Conservation (phyloP, 2,888 invertebrate genomes). For the Gibbula magus region DNA sequence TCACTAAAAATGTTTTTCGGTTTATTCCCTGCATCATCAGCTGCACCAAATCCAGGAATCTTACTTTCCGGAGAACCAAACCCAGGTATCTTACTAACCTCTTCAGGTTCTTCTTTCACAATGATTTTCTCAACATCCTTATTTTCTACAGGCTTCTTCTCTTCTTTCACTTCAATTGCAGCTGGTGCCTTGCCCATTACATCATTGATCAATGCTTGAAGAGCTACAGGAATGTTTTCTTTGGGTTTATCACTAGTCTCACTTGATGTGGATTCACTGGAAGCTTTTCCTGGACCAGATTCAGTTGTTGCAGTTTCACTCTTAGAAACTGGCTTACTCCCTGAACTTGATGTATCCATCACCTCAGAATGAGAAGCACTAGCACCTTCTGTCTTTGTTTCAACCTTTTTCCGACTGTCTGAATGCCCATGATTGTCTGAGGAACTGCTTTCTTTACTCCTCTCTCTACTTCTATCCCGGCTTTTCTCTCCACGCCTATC, state of each 20-base stretch:
- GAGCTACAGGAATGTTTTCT: constrained; percentile 37
- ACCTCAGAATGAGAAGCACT: too few relatives aligned
- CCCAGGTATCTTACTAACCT: constrained; percentile 30
- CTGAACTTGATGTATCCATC: background rate
- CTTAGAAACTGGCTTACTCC: background rate
- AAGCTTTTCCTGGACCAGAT: background rate
- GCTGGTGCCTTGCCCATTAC: constrained; percentile 37
- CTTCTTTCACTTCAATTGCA: background rate
- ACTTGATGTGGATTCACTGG: constrained; percentile 9
- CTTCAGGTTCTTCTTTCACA: constrained; percentile 17
- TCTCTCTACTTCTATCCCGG: background rate
- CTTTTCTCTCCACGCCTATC: background rate
- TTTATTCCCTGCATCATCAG: background rate
- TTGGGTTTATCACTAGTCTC: background rate
- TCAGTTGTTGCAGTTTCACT: background rate
- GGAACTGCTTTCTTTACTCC: background rate
- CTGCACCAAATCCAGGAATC: constrained; percentile 29
- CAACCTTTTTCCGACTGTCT: too few relatives aligned
- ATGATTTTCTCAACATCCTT: constrained; percentile 28
- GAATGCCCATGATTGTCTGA: too few relatives aligned
- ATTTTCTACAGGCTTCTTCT: constrained; percentile 29
- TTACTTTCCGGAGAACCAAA: background rate
- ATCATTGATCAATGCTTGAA: constrained; percentile 48
- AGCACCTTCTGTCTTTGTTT: too few relatives aligned
- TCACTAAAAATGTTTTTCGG: constrained; percentile 4